These are phyloP conservation scores for Phthorimaea operculella DNA, from an alignment of 1,140 invertebrate species.

Conservation along the genomic window DNA sequence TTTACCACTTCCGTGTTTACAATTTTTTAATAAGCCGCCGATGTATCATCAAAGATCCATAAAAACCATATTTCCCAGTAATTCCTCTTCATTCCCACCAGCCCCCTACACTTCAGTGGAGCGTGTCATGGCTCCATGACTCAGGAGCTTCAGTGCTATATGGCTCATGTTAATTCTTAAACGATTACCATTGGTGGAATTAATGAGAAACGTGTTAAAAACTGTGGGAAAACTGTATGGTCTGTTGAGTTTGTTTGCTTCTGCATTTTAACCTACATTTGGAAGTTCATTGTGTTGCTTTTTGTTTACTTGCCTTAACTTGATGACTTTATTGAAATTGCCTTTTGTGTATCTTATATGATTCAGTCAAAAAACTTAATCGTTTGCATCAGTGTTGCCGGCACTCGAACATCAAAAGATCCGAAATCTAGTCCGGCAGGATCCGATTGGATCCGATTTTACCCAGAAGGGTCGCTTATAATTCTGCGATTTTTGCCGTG, in stretches of 20 bases:
- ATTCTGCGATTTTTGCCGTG: no score
- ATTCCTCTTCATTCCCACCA: neutral
- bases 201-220: neutral
- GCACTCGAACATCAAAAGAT: no score
- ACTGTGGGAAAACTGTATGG: neutral
- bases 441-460: no score
- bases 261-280: conserved; percentile 6
- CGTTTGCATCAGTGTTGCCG: no score
- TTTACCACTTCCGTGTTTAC: neutral
- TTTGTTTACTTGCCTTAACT: no score
- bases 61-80: neutral
- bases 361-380: no score
- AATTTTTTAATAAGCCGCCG: neutral
- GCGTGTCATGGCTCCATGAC: neutral
- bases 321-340: no score
- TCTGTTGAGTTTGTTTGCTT: neutral
- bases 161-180: neutral
- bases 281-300: no score
- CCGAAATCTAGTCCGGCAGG: no score
- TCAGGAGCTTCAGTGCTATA: neutral
- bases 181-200: neutral
- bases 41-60: neutral
- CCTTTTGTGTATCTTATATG: no score
- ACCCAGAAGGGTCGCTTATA: no score
- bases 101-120: neutral